Conservation (phyloP, 2,797 vertebrate genomes). For the Ficedula albicollis region DNA sequence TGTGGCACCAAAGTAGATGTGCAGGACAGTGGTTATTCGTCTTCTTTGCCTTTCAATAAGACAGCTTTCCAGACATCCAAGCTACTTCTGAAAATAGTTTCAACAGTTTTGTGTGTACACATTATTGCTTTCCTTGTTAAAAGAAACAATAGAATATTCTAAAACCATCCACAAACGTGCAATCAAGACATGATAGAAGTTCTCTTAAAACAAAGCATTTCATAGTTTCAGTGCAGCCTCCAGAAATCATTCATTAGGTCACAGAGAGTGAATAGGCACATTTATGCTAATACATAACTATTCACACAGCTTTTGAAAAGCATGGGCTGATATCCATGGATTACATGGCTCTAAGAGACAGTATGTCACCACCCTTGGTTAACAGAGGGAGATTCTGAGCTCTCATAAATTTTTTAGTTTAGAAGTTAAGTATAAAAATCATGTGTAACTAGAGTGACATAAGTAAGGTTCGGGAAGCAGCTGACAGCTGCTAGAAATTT, state of each 20-base stretch:
- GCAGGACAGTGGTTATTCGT: neutral
- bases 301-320: neutral
- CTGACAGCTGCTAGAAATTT: neutral
- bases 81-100: neutral
- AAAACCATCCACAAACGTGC: neutral
- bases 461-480: neutral
- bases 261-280: neutral
- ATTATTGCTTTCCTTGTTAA: neutral
- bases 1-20: neutral
- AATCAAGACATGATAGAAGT: neutral
- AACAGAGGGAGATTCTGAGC: neutral
- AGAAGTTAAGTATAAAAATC: conserved; percentile 23
- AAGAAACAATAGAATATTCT: neutral
- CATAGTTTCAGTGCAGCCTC: neutral
- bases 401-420: neutral
- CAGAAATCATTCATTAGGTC: neutral
- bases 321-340: neutral
- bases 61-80: neutral
- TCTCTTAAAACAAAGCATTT: neutral
- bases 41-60: neutral
- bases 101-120: neutral
- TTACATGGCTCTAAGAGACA: neutral
- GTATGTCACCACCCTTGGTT: neutral
- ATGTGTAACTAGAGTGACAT: neutral
- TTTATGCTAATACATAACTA: neutral